Percentiles rank a stretch among this genome's conserved stretches.
Conservation (phyloP, 2,113 vertebrate species). For the Tursiops truncatus region DNA sequence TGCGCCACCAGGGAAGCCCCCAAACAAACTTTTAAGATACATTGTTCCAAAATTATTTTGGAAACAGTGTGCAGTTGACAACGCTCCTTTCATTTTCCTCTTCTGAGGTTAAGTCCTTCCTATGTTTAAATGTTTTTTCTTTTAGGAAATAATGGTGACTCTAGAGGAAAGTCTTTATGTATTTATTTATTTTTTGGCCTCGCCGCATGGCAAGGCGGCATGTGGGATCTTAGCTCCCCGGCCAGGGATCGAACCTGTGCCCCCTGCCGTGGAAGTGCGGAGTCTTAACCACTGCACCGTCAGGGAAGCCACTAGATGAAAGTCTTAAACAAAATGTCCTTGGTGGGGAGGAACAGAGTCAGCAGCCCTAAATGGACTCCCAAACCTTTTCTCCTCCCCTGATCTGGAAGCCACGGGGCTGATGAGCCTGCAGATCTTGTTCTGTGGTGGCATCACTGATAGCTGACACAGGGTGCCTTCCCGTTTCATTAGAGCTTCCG, state of each 20-base stretch:
- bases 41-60: neutral
- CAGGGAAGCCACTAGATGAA: neutral
- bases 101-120: neutral
- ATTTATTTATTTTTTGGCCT: neutral
- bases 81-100: neutral
- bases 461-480: accelerated
- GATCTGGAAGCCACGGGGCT: accelerated
- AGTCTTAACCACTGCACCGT: neutral
- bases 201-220: neutral
- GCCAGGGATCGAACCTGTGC: neutral
- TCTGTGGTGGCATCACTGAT: accelerated
- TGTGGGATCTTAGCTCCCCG: accelerated
- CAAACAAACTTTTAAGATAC: neutral
- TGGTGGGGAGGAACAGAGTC: neutral
- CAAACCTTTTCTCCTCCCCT: accelerated
- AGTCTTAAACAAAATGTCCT: neutral
- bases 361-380: too few relatives aligned
- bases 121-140: neutral
- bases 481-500: accelerated
- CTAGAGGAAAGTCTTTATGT: neutral
- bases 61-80: neutral
- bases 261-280: accelerated
- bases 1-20: too few relatives aligned
- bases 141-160: neutral
- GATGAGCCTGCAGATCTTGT: accelerated